A percentile compares a stretch with the other conserved stretches of the same genome.
Conservation (phyloP, 2,888 invertebrate species). For the Tipula vernalis region DNA sequence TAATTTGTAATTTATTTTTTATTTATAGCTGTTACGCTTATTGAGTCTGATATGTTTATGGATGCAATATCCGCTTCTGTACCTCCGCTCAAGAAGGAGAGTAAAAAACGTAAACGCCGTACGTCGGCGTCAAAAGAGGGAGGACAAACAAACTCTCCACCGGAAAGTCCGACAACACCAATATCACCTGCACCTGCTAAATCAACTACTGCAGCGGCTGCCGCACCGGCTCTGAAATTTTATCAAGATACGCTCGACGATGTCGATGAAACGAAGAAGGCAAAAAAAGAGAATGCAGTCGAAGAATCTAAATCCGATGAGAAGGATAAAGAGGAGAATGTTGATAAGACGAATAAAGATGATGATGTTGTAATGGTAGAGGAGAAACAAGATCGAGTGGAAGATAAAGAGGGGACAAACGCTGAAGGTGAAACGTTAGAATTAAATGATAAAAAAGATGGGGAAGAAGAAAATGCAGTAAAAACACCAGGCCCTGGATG, state of each 20-base stretch:
- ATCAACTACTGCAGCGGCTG: slow-evolving; percentile 24
- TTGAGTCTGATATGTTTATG: slow-evolving; percentile 90
- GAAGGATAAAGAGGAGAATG: slow-evolving; percentile 17
- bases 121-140: slow-evolving; percentile 58
- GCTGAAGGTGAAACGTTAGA: slow-evolving; percentile 22
- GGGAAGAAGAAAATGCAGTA: slow-evolving; percentile 16
- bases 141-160: slow-evolving; percentile 35
- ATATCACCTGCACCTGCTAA: slow-evolving; percentile 15
- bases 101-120: slow-evolving; percentile 66
- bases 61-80: slow-evolving; percentile 73
- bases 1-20: background rate
- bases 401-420: slow-evolving; percentile 20
- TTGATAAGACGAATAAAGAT: slow-evolving; percentile 15
- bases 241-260: slow-evolving; percentile 82
- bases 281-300: slow-evolving; percentile 20
- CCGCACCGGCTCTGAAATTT: slow-evolving; percentile 53
- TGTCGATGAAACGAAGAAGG: slow-evolving; percentile 24
- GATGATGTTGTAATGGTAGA: slow-evolving; percentile 30
- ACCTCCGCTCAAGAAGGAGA: slow-evolving; percentile 56
- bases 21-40: slow-evolving; percentile 57
- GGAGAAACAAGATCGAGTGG: slow-evolving; percentile 21
- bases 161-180: slow-evolving; percentile 41
- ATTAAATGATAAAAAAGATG: slow-evolving; percentile 14
- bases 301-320: slow-evolving; percentile 24
- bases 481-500: slow-evolving; percentile 32